These are phyloP conservation scores for Acanthornis magna DNA, from an alignment of 2,797 vertebrate genomes.

Conservation along the genomic window DNA sequence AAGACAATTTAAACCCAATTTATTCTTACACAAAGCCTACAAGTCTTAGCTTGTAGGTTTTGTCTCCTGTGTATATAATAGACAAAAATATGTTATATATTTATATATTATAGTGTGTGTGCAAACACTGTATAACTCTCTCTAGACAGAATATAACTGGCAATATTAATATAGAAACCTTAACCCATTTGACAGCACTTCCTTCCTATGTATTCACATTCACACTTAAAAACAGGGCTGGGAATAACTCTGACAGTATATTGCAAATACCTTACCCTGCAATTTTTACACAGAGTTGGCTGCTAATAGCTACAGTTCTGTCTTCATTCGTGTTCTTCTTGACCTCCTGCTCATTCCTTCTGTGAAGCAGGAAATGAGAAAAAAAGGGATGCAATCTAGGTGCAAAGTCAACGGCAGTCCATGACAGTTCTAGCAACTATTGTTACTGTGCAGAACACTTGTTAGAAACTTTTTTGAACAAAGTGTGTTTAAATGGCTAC, in stretches of 20 bases:
- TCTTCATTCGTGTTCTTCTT: not conserved
- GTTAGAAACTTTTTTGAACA: not conserved
- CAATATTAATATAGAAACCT: not conserved
- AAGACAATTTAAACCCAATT: not conserved
- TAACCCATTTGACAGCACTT: not conserved
- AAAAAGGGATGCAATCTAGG: not conserved
- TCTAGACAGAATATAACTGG: not conserved
- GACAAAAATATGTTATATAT: not conserved
- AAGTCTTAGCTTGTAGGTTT: not conserved
- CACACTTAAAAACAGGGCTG: not conserved
- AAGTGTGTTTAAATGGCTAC: not conserved
- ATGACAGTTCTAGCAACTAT: not conserved
- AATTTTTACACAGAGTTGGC: not conserved
- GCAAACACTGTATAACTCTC: not conserved
- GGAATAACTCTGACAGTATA: not conserved
- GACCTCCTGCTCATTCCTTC: not conserved
- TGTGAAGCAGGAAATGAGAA: not conserved
- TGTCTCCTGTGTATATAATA: not conserved
- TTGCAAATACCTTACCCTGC: not conserved
- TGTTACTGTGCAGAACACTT: not conserved
- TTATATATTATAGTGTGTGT: not conserved
- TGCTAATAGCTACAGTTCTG: not conserved
- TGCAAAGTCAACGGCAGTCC: not conserved
- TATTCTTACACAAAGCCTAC: not conserved
- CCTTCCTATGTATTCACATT: not conserved